Percentiles rank a stretch among this genome's conserved stretches.
Evolutionary conservation across 2,888 invertebrate species (phyloP).

Genomic region (Drosophila lutescens): DNA sequence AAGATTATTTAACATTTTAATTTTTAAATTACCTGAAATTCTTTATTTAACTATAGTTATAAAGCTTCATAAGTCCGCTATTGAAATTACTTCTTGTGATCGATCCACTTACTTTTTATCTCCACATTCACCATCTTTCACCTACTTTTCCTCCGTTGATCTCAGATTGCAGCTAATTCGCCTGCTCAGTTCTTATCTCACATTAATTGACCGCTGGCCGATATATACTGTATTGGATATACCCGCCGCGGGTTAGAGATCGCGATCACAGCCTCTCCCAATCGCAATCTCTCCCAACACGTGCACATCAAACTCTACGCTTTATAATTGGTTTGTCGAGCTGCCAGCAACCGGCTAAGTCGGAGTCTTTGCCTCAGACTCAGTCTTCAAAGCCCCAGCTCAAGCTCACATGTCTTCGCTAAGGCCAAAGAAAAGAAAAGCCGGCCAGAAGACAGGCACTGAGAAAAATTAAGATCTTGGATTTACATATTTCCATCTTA

Average conservation of each 20-base stretch:
- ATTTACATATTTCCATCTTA: too few species aligned
- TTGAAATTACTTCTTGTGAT: constrained; percentile 8
- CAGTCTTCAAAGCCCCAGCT: constrained; percentile 30
- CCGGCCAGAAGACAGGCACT: constrained; percentile 9
- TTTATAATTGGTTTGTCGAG: constrained; percentile 72
- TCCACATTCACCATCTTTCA: constrained; percentile 15
- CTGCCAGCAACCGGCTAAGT: constrained; percentile 56
- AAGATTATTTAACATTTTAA: too few species aligned
- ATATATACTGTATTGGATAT: constrained; percentile 24
- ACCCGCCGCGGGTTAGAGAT: constrained; percentile 36
- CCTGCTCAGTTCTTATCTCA: constrained; percentile 30
- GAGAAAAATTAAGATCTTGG: not conserved
- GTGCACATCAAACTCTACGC: constrained; percentile 61
- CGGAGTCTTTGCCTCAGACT: constrained; percentile 23
- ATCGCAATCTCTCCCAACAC: constrained; percentile 49
- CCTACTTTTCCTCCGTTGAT: constrained; percentile 13
- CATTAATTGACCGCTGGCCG: constrained; percentile 26
- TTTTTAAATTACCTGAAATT: not conserved
- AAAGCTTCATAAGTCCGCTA: not conserved
- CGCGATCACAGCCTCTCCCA: constrained; percentile 30
- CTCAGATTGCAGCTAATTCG: constrained; percentile 10
- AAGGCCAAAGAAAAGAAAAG: constrained; percentile 27
- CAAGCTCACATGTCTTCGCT: constrained; percentile 31
- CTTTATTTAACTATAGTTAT: not conserved
- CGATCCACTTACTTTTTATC: constrained; percentile 5